Evolutionary conservation across 2,797 vertebrate genomes (phyloP), one percentile per base, ranked within the genome.

Genomic region (Parotocinclus haroldoi): DNA sequence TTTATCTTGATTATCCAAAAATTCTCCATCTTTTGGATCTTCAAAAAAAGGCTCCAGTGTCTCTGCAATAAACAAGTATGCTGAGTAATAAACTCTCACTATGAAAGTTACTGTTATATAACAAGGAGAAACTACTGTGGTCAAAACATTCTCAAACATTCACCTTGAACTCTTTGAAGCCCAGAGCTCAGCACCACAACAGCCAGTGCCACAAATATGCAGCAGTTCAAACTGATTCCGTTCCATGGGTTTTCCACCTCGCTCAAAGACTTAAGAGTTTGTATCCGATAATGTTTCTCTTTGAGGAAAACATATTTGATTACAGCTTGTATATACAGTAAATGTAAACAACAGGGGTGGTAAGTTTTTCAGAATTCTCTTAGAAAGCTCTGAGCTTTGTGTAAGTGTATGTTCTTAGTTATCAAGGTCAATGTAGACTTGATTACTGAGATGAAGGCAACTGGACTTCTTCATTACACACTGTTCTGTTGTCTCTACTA

Each of bases 191-290:
- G 85, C 36, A 95, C 74, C 16, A 95, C 89, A 0, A 96, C 71
- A 0, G 91, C 14, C 0, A 94, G 81, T 1, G 93, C 91, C 69
- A 96, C 65, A 58, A 92, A 81, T 58, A 99, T 73, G 75, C 94
- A 97, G 48, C 93, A 93, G 83, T 96, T 98, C 82, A 98, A 88
- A 0, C 93, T 91, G 66, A 96, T 58, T 9, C 93, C 90, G 58
- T 92, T 93, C 95, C 95, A 96, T 50, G 94, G 93, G 64, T 94
- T 92, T 1, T 83, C 78, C 56, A 89, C 85, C 3, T 89, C 81
- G 10, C 78, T 85, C 72, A 91, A 67, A 50, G 79, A 76, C 71
- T 86, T 78, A 5, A 90, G 80, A 12, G 87, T 79, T 65, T 89
- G 78, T 77, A 89, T 85, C 42, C 84, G 79, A 0, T 83, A 85